A percentile compares a stretch with the other conserved stretches of the same genome.
Conservation (phyloP, 2,888 invertebrate species). For the Syrphus vitripennis region DNA sequence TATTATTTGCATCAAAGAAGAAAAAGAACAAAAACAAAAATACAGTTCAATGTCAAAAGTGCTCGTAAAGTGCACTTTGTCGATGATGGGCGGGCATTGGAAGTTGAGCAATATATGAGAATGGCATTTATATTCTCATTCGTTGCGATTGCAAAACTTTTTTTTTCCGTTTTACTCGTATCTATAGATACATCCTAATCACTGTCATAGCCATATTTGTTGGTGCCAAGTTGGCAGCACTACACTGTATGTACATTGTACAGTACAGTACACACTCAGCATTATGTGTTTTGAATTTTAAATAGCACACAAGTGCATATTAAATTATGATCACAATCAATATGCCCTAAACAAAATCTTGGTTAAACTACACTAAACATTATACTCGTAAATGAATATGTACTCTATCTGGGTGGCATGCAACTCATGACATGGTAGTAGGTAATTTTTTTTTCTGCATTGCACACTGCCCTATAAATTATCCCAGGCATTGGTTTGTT, state of each 20-base stretch:
- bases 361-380: not conserved
- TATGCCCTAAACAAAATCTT: not conserved
- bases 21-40: not conserved
- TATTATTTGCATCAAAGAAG: not conserved
- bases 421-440: not conserved
- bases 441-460: not conserved
- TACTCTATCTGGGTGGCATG: not conserved
- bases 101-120: constrained; percentile 9
- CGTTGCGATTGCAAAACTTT: not conserved
- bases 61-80: constrained; percentile 10
- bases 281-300: constrained; percentile 40
- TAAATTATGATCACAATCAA: constrained; percentile 14
- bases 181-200: not conserved
- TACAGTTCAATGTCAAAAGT: constrained; percentile 25
- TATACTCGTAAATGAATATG: not conserved
- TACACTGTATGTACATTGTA: not conserved
- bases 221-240: constrained; percentile 10
- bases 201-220: constrained; percentile 9
- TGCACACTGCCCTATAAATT: constrained; percentile 21
- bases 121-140: not conserved
- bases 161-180: not conserved
- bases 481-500: not conserved
- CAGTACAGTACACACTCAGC: not conserved
- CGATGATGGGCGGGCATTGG: constrained; percentile 17
- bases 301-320: constrained; percentile 29